phyloP scores from a whole-genome alignment of 2,797 vertebrate species.

The Aselliscus stoliczkanus region DNA sequence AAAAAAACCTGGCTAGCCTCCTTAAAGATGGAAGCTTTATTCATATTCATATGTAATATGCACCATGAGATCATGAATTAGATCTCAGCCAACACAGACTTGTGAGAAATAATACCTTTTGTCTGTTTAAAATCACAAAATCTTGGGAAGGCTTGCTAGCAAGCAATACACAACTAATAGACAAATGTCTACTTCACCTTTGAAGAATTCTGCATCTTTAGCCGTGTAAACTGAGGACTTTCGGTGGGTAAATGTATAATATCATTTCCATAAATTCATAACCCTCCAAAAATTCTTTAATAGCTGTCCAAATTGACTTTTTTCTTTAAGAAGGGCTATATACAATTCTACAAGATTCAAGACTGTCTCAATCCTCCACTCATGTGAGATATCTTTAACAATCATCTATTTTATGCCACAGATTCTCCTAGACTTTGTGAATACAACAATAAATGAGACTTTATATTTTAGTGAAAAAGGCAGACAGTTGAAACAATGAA shows the following conservation, averaged over 20 bases:
- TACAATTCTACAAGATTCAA: background rate
- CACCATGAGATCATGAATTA: background rate
- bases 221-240: background rate
- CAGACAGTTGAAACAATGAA: background rate
- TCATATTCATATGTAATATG: background rate
- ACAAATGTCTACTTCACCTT: background rate
- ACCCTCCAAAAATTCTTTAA: background rate
- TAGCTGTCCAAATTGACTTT: background rate
- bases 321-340: background rate
- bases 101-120: background rate
- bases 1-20: background rate
- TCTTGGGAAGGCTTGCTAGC: background rate
- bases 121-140: background rate
- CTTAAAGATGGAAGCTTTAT: background rate
- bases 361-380: background rate
- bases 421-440: background rate
- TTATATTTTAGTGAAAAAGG: background rate
- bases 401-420: background rate
- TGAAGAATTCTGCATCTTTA: background rate
- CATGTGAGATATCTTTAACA: background rate
- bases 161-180: background rate
- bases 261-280: background rate
- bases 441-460: background rate
- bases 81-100: background rate
- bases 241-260: background rate